Evolutionary conservation across 35 echinoderm and acorn worm genomes (phyloP).

Genomic region (Antedon bifida): DNA sequence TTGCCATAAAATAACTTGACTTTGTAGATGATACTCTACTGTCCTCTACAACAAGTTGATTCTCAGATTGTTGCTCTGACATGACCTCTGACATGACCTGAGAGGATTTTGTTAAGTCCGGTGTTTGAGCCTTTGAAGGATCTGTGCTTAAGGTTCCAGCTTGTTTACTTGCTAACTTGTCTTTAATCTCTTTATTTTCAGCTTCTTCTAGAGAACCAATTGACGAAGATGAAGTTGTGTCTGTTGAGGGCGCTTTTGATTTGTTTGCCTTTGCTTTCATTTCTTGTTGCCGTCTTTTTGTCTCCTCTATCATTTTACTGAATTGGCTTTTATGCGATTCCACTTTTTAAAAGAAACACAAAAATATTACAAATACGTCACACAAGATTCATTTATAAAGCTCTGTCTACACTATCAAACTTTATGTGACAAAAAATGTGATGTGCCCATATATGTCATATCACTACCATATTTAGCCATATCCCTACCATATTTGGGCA

Average conservation of each 20-base stretch:
- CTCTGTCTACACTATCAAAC: no score
- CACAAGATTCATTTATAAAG: no score
- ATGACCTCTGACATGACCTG: no score
- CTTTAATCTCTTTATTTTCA: neutral
- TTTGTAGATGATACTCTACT: no score
- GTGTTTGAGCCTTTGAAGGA: neutral
- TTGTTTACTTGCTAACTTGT: neutral
- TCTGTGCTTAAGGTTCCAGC: neutral
- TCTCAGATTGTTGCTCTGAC: no score
- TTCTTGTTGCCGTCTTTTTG: neutral
- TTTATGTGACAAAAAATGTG: no score
- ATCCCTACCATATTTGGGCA: no score
- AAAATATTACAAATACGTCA: neutral
- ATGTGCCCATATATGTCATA: no score
- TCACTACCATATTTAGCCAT: no score
- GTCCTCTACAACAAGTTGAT: no score
- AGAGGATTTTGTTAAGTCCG: neutral
- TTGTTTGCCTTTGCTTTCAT: neutral
- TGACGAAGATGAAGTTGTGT: neutral
- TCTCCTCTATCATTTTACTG: conserved; percentile 33
- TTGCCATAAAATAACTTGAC: no score
- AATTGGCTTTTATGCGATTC: conserved; percentile 59
- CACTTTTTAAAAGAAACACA: conserved; percentile 20
- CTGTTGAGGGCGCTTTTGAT: neutral
- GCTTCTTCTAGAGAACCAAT: neutral